Base-by-base conservation (phyloP, 2,888 invertebrate genomes). In the Maniola hyperantus region DNA sequence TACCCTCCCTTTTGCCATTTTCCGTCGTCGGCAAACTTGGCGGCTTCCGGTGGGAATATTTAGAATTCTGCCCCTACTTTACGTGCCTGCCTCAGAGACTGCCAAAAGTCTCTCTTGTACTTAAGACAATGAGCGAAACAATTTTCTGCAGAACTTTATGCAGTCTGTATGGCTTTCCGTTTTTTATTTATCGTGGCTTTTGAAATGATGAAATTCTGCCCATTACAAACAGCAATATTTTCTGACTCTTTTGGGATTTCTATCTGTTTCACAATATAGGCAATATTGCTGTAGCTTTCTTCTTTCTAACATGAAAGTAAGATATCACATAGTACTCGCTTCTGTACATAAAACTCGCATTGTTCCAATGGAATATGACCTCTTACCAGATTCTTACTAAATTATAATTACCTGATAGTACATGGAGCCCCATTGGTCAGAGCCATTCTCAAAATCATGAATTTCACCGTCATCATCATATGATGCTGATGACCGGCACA, bases 1-100 rank as follows among this genome's bases (percentile, higher is more conserved):
- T 85, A 84, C 85, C 83, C 81, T 80, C 83, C 82, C 83, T 85
- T 85, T 85, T 83, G 63, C 87, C 83, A 84, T 87, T 89, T 85
- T 85, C 84, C 83, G 83, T 82, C 79, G 83, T 83, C 82, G 83
- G 82, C 80, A 81, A 85, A 86, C 83, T 86, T 86, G 85, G 85
- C 85, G 78, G 79, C 82, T 81, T 84, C 84, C 85, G 83, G 79
- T 79, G 74, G 76, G 79, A 76, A 79, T 78, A 82, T 84, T 83
- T 83, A 81, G 81, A 79, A 82, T 79, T 77, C 76, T 67, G 73
- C 75, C 77, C 76, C 75, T 80, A 81, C 80, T 84, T 83, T 83
- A 83, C 81, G 78, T 71, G 72, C 71, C 69, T 73, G 76, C 74
- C 73, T 72, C 55, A 64, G 64, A 74, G 73, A 73, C 75, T 72